Evolutionary conservation across 2,113 vertebrate species (phyloP).

Genomic region (Odontophorus gujanensis): DNA sequence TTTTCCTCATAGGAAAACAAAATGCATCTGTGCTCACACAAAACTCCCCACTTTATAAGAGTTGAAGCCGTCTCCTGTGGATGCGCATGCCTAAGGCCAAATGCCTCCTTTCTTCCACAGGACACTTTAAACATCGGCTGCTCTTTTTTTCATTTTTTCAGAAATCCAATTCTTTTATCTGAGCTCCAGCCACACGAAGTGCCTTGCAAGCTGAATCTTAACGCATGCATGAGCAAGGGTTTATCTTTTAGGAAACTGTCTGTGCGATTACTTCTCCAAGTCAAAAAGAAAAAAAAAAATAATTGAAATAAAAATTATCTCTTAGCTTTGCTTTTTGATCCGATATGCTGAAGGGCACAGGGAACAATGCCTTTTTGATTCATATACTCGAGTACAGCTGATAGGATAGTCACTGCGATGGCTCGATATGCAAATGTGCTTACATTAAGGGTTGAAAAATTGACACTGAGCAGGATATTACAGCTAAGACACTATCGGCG

Average conservation of each 20-base stretch:
- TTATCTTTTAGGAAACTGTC: constrained; percentile 26
- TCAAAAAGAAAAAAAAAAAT: constrained; percentile 23
- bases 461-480: constrained; percentile 79
- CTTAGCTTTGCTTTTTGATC: constrained; percentile 49
- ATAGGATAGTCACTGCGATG: constrained; percentile 78
- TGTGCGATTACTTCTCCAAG: constrained; percentile 19
- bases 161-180: constrained; percentile 69
- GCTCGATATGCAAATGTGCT: constrained; percentile 83
- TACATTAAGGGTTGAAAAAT: constrained; percentile 80
- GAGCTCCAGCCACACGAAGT: constrained; percentile 11
- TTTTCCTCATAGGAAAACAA: constrained; percentile 83
- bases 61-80: constrained; percentile 69
- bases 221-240: constrained; percentile 25
- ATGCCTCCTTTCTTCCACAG: constrained; percentile 71
- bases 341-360: constrained; percentile 55
- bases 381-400: constrained; percentile 80
- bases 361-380: constrained; percentile 81
- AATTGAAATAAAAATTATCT: constrained; percentile 43
- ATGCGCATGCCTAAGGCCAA: constrained; percentile 78
- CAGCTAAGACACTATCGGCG: constrained; percentile 68
- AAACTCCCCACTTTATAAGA: constrained; percentile 81
- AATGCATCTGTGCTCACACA: constrained; percentile 84
- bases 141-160: constrained; percentile 7
- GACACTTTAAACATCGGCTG: constrained; percentile 56
- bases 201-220: constrained; percentile 70